These are phyloP conservation scores for Phrynocephalus forsythii DNA, from an alignment of 2,797 vertebrate species.

Conservation along the genomic window DNA sequence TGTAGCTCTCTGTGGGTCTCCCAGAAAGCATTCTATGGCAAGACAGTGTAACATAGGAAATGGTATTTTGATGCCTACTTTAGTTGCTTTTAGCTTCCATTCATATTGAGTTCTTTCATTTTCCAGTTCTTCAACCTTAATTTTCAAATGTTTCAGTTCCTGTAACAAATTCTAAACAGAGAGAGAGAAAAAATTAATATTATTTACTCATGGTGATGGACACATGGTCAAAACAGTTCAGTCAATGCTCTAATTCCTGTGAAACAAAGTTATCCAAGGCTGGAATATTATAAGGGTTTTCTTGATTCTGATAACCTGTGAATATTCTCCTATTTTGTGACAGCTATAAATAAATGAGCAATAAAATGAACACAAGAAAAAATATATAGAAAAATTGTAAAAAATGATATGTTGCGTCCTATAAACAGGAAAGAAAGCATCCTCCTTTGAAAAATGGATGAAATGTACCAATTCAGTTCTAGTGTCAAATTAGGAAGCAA, in stretches of 20 bases:
- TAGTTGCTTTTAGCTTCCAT: conserved; percentile 92
- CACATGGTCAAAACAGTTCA: conserved; percentile 48
- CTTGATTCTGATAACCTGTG: neutral
- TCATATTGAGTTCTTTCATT: conserved; percentile 92
- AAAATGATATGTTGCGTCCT: neutral
- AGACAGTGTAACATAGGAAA: neutral
- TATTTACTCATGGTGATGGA: conserved; percentile 3
- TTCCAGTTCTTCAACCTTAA: conserved; percentile 92
- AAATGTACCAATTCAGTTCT: neutral
- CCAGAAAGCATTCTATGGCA: neutral
- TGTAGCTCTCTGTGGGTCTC: neutral
- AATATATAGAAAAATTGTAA: neutral
- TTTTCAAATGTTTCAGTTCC: conserved; percentile 90
- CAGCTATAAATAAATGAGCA: neutral
- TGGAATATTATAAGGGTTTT: neutral
- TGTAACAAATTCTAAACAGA: conserved; percentile 84
- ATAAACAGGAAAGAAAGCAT: neutral
- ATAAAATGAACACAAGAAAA: neutral
- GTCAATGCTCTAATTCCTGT: neutral
- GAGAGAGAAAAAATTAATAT: neutral
- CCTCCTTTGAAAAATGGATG: neutral
- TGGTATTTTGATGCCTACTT: conserved; percentile 80
- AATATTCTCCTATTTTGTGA: conserved; percentile 14
- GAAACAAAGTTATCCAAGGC: conserved; percentile 10
- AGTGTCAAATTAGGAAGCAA: neutral